A percentile compares a stretch with the other conserved stretches of the same genome.
Evolutionary conservation across 2,888 invertebrate species (phyloP).

Genomic region (Polydrusus pterygomalis): DNA sequence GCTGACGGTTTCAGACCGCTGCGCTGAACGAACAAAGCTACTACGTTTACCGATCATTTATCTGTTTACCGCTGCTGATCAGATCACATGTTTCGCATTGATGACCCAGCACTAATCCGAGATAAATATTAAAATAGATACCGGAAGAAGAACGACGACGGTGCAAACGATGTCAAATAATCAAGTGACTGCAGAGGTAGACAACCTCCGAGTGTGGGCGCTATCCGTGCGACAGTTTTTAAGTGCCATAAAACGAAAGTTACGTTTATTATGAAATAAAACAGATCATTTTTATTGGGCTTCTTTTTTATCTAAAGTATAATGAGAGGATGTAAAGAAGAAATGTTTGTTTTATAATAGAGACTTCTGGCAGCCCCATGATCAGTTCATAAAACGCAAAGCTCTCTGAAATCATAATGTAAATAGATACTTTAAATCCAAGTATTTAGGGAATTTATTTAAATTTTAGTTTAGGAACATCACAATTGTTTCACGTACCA

Average conservation of each 20-base stretch:
- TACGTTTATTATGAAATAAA: conserved; percentile 17
- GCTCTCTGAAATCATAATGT: too few relatives aligned
- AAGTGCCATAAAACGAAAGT: conserved; percentile 30
- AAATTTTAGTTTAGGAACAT: too few relatives aligned
- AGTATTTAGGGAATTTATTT: too few relatives aligned
- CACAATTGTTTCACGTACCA: too few relatives aligned
- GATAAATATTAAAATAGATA: conserved; percentile 68
- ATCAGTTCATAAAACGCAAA: too few relatives aligned
- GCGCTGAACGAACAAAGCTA: too few relatives aligned
- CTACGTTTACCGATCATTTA: too few relatives aligned
- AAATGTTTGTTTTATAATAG: neutral
- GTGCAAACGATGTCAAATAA: conserved; percentile 61
- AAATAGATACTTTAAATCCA: too few relatives aligned
- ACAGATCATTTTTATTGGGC: conserved; percentile 6
- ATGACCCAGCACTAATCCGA: conserved; percentile 35
- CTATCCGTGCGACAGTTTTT: conserved; percentile 42
- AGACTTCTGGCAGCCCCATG: neutral
- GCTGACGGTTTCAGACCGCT: too few relatives aligned
- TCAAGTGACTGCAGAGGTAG: conserved; percentile 65
- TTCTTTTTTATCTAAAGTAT: neutral
- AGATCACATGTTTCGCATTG: conserved; percentile 15
- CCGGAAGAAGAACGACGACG: conserved; percentile 62
- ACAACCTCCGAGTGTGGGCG: conserved; percentile 63
- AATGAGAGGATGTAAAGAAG: conserved; percentile 7
- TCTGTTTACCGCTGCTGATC: too few relatives aligned